Percentiles rank a stretch among this genome's conserved stretches.
Conservation (phyloP, 92 coral and sea anemone species). For the Zoanthus sociatus region DNA sequence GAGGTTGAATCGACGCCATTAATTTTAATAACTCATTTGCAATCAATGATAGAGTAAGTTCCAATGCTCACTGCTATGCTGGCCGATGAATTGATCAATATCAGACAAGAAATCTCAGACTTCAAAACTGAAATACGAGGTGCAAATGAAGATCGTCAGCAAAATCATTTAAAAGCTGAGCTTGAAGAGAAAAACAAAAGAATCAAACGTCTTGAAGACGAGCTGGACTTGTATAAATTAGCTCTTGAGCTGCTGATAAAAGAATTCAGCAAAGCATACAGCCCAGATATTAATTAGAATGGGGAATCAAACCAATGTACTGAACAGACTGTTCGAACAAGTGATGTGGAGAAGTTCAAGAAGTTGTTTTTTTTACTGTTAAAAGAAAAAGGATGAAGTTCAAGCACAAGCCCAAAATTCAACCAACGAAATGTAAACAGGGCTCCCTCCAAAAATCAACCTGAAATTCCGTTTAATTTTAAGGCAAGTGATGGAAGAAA, state of each 20-base stretch:
- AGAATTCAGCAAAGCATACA: constrained; percentile 18
- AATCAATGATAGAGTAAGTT: not conserved
- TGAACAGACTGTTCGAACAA: not conserved
- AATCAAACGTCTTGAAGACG: not conserved
- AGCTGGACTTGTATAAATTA: constrained; percentile 29
- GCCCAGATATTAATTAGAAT: not conserved
- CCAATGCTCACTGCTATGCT: constrained; percentile 14
- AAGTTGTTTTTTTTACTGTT: constrained; percentile 10
- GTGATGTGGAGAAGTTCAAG: not conserved
- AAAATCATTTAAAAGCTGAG: not conserved
- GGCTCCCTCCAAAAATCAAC: not conserved
- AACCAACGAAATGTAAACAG: not conserved
- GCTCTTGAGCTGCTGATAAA: constrained; percentile 31
- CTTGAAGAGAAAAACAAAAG: constrained; percentile 33
- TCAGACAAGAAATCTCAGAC: constrained; percentile 27
- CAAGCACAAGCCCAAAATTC: constrained; percentile 26
- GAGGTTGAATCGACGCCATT: constrained; percentile 1
- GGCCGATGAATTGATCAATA: not conserved
- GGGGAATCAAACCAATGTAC: not conserved
- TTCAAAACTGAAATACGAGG: constrained; percentile 10
- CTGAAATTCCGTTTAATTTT: not conserved
- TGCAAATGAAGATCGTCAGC: constrained; percentile 17
- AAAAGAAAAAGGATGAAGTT: constrained; percentile 4
- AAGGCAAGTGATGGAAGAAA: constrained; percentile 9
- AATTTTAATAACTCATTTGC: constrained; percentile 32